Base-by-base conservation (phyloP, 92 coral and sea anemone genomes). In the Nematostella vectensis region DNA sequence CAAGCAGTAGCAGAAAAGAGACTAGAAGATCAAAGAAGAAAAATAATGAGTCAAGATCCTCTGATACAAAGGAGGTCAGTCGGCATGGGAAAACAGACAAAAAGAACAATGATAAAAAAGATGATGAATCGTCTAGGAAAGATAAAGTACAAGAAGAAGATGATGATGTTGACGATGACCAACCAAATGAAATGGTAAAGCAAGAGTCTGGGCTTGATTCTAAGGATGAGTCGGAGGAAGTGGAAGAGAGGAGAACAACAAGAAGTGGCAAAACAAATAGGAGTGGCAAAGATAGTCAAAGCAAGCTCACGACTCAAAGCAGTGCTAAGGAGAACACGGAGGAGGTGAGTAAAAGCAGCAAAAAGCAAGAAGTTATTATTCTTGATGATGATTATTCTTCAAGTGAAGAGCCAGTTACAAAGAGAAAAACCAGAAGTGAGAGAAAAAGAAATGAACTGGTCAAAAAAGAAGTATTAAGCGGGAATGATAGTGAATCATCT, bases 151-250 rank as follows among this genome's bases (percentile, higher is more conserved):
- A 36, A 30, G 38, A 40, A 23, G 24, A 58, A 22, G 16, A 42
- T 26, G 47, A 19, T 4, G 68, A 43, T 9, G 4, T 12, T 18
- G 29, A 27, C 10, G 40, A 33, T n/a, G 36, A 24, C 43, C 25
- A 64, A 21, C 22, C n/a, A 22, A 31, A 29, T 0, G 10, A 42
- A 3, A 62, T 18, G 36, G 19, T 21, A 17, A 72, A 27, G 40
- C 8, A 33, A 33, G 40, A 45, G 26, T 9, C 12, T 18, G n/a
- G 38, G 25, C 20, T 11, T 18, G 11, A 19, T 26, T 55, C 65
- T 4, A 57, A 47, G 21, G 45, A 49, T 25, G 17, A 18, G 54
- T 33, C 40, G 15, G 40, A 39, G 15, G 80, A 56, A 38, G 33
- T 26, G 12, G 45, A 3, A 49, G 33, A 33, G 37, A 29, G 2